A percentile compares a stretch with the other conserved stretches of the same genome.
Evolutionary conservation across 2,113 vertebrate genomes (phyloP).

Genomic region (Catagonus wagneri): DNA sequence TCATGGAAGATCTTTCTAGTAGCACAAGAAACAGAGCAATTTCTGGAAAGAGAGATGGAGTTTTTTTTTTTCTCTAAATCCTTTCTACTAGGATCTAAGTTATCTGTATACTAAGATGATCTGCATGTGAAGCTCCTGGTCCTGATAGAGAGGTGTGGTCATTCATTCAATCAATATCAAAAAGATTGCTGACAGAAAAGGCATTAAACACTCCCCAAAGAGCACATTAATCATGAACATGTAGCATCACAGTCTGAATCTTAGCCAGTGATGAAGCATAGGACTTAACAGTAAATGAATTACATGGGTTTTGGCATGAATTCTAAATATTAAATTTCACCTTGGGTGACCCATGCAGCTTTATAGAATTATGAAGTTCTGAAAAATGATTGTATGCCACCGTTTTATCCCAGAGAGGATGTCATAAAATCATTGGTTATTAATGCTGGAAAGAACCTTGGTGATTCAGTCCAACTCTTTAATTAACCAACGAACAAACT

Average conservation of each 20-base stretch:
- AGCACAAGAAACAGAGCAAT: background rate
- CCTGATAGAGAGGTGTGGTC: background rate
- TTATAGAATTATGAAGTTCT: conserved; percentile 40
- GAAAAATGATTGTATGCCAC: background rate
- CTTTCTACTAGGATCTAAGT: background rate
- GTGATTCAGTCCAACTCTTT: background rate
- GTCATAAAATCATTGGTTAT: conserved; percentile 22
- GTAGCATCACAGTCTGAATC: background rate
- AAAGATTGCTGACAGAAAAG: background rate
- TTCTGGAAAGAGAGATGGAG: background rate
- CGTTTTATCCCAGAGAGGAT: background rate
- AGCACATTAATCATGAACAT: conserved; percentile 40
- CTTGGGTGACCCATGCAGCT: background rate
- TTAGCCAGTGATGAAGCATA: background rate
- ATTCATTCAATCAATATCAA: conserved; percentile 10
- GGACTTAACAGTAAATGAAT: conserved; percentile 47
- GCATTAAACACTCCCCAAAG: conserved; percentile 42
- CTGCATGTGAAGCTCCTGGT: rapidly evolving
- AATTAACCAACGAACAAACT: background rate
- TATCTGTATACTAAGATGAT: conserved; percentile 1
- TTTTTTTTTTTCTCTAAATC: background rate
- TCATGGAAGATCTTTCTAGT: conserved; percentile 44
- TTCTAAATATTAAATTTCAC: conserved; percentile 29
- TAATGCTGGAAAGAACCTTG: background rate
- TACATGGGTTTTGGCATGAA: conserved; percentile 26